Evolutionary conservation across 30 jellyfish, hydroid and myxozoan genomes (phyloP), one percentile per base, ranked within the genome.

Genomic region (Cassiopea xamachana): DNA sequence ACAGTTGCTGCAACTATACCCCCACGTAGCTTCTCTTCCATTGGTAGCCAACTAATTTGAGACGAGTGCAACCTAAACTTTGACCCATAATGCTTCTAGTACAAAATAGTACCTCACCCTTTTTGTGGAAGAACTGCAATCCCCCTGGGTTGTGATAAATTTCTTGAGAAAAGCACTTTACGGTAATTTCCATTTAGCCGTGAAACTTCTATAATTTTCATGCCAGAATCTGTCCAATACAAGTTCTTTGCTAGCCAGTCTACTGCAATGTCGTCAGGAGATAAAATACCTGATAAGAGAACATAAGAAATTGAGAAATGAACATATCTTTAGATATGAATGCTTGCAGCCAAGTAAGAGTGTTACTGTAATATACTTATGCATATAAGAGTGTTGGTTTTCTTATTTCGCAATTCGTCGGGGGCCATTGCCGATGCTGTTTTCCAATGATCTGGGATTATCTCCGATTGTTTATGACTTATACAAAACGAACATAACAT

Each of bases 141-240:
- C 2, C 96, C 99, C 10, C 99, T 88, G 49, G 99, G 99, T 69
- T 95, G 98, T 68, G 69, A 91, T 0, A 95, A 96, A n/a, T 61
- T 90, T 19, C 60, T 76, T 17, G 99, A 91, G 2, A 91, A 59
- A n/a, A 95, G 64, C 18, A 91, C 98, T 46, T 64, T 87, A 9
- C 99, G 97, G 61, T 74, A 95, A 3, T 46, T 59, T 1, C 99
- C 99, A 78, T 87, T 90, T 9, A 95, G 88, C 15, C 98, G 94
- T 1, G 98, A 80, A 13, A 95, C 98, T 75, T 95, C 99, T n/a
- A 95, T 95, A 16, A 73, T 81, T 48, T 95, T 91, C 17, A 64
- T 84, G 1, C 97, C 98, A 10, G 99, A 87, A 84, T 95, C 99
- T 1, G 99, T 95, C 99, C 99, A 95, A 73, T 95, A 95, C 45